Percentiles rank a stretch among this genome's conserved stretches.
These are phyloP conservation scores for Cydia fagiglandana DNA, from an alignment of 1,140 invertebrate genomes.

Conservation along the genomic window DNA sequence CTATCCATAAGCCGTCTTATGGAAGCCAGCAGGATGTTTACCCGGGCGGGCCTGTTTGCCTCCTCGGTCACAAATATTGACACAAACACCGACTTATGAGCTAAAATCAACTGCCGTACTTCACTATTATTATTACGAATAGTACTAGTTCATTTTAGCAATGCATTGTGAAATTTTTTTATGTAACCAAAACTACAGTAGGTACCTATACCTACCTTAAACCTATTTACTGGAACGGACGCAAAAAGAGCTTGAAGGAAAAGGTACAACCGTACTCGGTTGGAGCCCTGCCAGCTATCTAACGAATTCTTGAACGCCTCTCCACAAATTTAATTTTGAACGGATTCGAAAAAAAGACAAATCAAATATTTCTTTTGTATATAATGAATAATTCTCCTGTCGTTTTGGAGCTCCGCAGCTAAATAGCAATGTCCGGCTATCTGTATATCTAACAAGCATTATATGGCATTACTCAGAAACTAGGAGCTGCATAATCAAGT, in stretches of 20 bases:
- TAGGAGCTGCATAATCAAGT: no score
- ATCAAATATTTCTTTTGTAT: neutral
- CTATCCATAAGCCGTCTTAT: conserved; percentile 42
- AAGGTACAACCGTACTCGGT: neutral
- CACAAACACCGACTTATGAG: conserved; percentile 45
- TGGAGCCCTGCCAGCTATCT: conserved; percentile 5
- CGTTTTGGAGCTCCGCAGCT: neutral
- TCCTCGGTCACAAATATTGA: conserved; percentile 52
- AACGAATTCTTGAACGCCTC: conserved; percentile 25
- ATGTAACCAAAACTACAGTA: no score
- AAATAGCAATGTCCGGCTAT: no score
- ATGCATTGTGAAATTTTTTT: no score
- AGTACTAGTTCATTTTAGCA: no score
- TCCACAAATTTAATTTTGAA: neutral
- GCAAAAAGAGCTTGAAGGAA: conserved; percentile 2
- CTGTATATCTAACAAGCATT: no score
- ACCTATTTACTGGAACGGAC: neutral
- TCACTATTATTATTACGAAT: neutral
- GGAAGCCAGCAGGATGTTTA: conserved; percentile 44
- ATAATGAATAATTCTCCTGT: neutral
- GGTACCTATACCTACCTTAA: neutral
- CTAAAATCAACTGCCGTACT: conserved; percentile 42
- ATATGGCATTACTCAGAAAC: no score
- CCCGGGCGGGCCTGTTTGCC: conserved; percentile 46
- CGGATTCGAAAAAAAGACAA: conserved; percentile 3